Evolutionary conservation across 2,797 vertebrate species (phyloP).

Genomic region (Myiotriccus ornatus): DNA sequence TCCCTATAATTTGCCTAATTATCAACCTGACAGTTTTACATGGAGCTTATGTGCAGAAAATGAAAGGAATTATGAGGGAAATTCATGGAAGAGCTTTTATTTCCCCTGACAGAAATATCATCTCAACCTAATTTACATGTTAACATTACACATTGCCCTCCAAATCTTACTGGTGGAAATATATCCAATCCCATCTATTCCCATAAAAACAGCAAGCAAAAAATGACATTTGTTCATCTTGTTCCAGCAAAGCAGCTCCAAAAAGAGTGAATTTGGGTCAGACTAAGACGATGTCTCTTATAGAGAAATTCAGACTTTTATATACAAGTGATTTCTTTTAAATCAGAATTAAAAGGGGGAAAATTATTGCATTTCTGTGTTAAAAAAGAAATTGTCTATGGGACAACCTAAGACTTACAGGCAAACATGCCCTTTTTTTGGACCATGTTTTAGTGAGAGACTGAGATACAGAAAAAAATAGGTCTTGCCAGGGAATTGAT

Average conservation of each 20-base stretch:
- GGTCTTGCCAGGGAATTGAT: not conserved
- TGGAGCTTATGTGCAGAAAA: slow-evolving; percentile 40
- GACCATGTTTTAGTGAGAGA: not conserved
- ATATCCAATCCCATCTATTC: not conserved
- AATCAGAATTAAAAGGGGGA: not conserved
- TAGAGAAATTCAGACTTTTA: not conserved
- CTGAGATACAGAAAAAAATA: not conserved
- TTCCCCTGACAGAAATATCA: slow-evolving; percentile 44
- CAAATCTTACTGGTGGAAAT: slow-evolving; percentile 10
- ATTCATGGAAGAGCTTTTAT: slow-evolving; percentile 46
- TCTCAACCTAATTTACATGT: slow-evolving; percentile 40
- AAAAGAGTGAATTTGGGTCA: slow-evolving; percentile 16
- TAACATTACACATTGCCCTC: not conserved
- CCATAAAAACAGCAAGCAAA: slow-evolving; percentile 10
- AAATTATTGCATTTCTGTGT: not conserved
- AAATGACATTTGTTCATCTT: slow-evolving; percentile 18
- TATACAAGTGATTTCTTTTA: not conserved
- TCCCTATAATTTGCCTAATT: slow-evolving; percentile 51
- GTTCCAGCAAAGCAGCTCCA: not conserved
- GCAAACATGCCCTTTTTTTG: not conserved
- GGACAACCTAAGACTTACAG: not conserved
- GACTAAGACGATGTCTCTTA: not conserved
- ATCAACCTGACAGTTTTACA: slow-evolving; percentile 32
- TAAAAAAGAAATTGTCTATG: not conserved
- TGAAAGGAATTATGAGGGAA: slow-evolving; percentile 46